Evolutionary conservation across 2,113 vertebrate species (phyloP).

Genomic region (Zosterops japonicus): DNA sequence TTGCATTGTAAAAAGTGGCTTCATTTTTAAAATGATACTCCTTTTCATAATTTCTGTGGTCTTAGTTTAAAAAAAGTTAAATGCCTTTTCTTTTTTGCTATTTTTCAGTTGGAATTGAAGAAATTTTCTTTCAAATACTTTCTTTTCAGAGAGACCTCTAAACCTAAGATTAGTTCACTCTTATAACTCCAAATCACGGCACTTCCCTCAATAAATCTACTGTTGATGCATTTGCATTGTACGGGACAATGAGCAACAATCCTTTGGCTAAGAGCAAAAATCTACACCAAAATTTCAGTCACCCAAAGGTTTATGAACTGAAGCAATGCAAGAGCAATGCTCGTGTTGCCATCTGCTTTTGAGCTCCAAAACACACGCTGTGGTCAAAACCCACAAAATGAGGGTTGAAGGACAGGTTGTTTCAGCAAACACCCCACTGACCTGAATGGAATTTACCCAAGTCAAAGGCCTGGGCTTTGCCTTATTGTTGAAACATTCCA

Average conservation of each 20-base stretch:
- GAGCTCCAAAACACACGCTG: rapidly evolving
- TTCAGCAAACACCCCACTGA: neutral
- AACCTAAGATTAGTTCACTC: neutral
- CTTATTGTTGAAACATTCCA: neutral
- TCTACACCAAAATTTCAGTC: neutral
- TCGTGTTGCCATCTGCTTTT: rapidly evolving
- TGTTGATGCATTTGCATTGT: neutral
- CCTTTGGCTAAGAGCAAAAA: neutral
- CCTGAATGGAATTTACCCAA: neutral
- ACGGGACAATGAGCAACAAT: rapidly evolving
- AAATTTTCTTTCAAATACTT: neutral
- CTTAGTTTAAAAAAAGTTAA: neutral
- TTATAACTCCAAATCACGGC: neutral
- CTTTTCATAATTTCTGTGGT: neutral
- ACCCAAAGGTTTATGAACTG: neutral
- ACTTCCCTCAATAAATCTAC: neutral
- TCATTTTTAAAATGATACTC: rapidly evolving
- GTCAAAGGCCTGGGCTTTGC: neutral
- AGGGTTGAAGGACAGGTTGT: neutral
- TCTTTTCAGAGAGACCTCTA: neutral
- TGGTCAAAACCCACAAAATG: neutral
- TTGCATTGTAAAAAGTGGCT: neutral
- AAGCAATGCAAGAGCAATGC: neutral
- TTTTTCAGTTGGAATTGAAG: neutral
- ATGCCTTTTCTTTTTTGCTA: neutral